A percentile compares a stretch with the other conserved stretches of the same genome.
These are phyloP conservation scores for Galemys pyrenaicus DNA, from an alignment of 2,113 vertebrate genomes.

Conservation along the genomic window DNA sequence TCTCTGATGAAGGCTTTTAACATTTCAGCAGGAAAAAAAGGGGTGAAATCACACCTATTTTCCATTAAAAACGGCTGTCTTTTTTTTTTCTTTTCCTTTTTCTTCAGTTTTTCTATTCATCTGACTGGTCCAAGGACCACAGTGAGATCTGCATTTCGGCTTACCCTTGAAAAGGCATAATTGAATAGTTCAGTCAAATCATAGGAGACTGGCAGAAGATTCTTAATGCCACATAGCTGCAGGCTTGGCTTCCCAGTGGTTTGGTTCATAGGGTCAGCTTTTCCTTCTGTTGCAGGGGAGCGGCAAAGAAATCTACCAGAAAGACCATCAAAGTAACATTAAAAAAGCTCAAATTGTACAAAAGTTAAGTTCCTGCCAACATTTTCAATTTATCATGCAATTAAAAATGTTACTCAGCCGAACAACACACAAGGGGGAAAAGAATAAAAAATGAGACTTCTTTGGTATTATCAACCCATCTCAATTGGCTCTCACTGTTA, in stretches of 20 bases:
- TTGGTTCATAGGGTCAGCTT: slow-evolving; percentile 70
- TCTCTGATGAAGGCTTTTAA: slow-evolving; percentile 57
- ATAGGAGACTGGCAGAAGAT: slow-evolving; percentile 54
- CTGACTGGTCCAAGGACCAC: slow-evolving; percentile 58
- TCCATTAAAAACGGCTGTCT: slow-evolving; percentile 67
- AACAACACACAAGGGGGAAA: neutral
- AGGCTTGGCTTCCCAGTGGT: slow-evolving; percentile 60
- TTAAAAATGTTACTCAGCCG: slow-evolving; percentile 79
- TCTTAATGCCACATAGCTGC: slow-evolving; percentile 17
- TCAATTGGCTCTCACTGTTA: slow-evolving; percentile 62
- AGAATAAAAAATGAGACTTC: slow-evolving; percentile 68
- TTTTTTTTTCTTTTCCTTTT: slow-evolving; percentile 67
- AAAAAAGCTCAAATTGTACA: slow-evolving; percentile 56
- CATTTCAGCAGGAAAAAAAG: slow-evolving; percentile 18
- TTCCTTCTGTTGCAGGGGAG: slow-evolving; percentile 65
- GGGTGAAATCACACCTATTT: neutral
- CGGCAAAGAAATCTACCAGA: slow-evolving; percentile 62
- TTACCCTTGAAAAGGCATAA: slow-evolving; percentile 37
- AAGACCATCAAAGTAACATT: slow-evolving; percentile 76
- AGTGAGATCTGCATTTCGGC: slow-evolving; percentile 79
- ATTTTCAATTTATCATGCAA: slow-evolving; percentile 70
- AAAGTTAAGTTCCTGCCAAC: slow-evolving; percentile 74
- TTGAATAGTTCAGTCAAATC: slow-evolving; percentile 75
- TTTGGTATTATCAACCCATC: slow-evolving; percentile 81
- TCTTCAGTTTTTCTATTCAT: slow-evolving; percentile 75